Percentiles rank a stretch among this genome's conserved stretches.
Conservation (phyloP, 2,888 invertebrate genomes). For the Tenthredo scrophulariae region DNA sequence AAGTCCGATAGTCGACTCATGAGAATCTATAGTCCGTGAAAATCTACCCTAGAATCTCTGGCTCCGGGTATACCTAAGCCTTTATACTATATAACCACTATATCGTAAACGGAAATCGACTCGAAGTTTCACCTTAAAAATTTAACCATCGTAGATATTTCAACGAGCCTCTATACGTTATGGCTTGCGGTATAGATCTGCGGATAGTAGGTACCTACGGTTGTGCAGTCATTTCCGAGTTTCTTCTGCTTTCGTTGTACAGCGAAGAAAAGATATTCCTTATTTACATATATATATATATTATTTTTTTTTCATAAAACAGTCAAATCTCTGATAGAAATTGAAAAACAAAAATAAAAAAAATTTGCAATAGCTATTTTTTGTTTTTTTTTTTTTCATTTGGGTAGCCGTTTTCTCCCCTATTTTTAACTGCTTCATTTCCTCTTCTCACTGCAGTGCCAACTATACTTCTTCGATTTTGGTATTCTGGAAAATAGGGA, state of each 20-base stretch:
- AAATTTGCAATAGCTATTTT: not conserved
- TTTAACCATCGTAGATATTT: conserved; percentile 9
- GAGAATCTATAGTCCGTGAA: conserved; percentile 48
- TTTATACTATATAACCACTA: conserved; percentile 8
- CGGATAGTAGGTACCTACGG: not conserved
- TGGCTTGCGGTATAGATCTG: not conserved
- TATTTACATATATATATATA: too few relatives aligned
- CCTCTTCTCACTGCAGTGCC: not conserved
- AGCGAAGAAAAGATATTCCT: not conserved
- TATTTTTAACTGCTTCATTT: not conserved
- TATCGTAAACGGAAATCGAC: not conserved
- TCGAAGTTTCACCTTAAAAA: not conserved
- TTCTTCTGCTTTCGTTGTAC: not conserved
- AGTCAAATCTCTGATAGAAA: not conserved
- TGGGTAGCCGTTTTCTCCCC: too few relatives aligned
- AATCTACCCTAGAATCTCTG: conserved; percentile 45
- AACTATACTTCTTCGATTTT: not conserved
- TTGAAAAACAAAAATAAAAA: too few relatives aligned
- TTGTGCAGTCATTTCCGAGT: not conserved
- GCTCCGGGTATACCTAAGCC: not conserved
- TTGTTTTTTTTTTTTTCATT: not conserved
- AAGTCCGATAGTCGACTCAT: conserved; percentile 45
- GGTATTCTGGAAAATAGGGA: not conserved
- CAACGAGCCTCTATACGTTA: not conserved
- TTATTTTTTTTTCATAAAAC: not conserved